phyloP scores from a whole-genome alignment of 2,888 invertebrate genomes.

The Torymus texanus region DNA sequence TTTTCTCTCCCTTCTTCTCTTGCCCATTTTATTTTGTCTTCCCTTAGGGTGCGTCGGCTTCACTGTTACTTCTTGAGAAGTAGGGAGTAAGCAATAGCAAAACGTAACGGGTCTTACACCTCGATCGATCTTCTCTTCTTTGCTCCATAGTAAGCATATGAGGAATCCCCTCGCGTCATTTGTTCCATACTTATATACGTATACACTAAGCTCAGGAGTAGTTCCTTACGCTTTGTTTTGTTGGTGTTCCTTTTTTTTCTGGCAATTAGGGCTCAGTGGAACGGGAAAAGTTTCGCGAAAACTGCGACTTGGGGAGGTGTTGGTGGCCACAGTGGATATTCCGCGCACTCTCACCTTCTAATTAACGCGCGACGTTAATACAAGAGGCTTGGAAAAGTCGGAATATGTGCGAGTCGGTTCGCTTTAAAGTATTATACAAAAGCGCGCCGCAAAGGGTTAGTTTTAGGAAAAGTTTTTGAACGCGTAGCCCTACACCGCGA shows the following conservation, averaged over 20 bases:
- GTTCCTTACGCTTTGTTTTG: background rate
- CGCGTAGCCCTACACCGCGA: no score
- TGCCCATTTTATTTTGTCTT: slow-evolving; percentile 13
- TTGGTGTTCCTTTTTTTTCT: no score
- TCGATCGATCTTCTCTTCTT: slow-evolving; percentile 26
- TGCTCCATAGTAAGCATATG: background rate
- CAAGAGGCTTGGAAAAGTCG: slow-evolving; percentile 17
- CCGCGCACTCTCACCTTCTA: slow-evolving; percentile 34
- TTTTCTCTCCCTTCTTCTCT: background rate
- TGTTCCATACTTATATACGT: background rate
- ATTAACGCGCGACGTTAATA: slow-evolving; percentile 46
- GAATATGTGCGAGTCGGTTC: slow-evolving; percentile 1
- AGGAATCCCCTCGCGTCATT: slow-evolving; percentile 4
- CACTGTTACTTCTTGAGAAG: no score
- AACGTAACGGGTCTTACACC: background rate
- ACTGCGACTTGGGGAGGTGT: no score
- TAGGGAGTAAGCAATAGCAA: background rate
- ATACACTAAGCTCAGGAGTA: background rate
- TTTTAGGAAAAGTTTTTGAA: no score
- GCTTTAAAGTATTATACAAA: slow-evolving; percentile 22
- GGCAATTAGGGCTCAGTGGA: no score
- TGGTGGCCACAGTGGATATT: background rate
- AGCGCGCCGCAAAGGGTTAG: no score
- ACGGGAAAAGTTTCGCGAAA: no score
- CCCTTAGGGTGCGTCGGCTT: no score